Evolutionary conservation across 2,797 vertebrate species (phyloP), one percentile per base, ranked within the genome.

Genomic region (Ispidina picta): DNA sequence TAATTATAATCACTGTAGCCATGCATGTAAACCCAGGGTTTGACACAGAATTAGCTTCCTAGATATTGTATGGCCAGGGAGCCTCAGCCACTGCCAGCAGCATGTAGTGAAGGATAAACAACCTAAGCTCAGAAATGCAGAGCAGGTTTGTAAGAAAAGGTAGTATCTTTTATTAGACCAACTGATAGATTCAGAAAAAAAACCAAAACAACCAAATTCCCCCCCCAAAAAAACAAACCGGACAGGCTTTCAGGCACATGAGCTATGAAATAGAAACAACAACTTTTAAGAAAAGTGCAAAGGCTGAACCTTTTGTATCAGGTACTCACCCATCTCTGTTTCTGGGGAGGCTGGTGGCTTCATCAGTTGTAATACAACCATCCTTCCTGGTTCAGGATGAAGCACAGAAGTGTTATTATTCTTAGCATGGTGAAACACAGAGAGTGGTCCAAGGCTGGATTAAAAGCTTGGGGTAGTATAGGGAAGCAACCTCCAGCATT

Each of bases 301-400:
- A 88, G 68, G 75, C 60, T 88, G 86, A 91, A 80, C 72, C 58
- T 68, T 88, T 89, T 86, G 88, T 89, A 63, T 82, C 68, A n/a
- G 2, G 2, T 35, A 10, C 15, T 69, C 33, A 11, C 55, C 60
- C 4, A 0, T 46, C 60, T 63, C 74, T 0, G 0, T 29, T 86
- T 29, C 80, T 20, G 44, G 18, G 56, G 44, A 86, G 25, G 63
- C 48, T 76, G 74, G 81, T 0, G 11, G 66, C 74, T 92, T 72
- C 86, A 70, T 84, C 0, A 1, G 0, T 23, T 0, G 2, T 25
- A 25, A 74, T 2, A 28, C 37, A 41, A 72, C 18, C 10, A 0
- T 52, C 56, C 63, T 86, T 43, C 55, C 51, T 1, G 10, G 12
- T 10, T 12, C 44, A 25, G 62, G 25, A 39, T 15, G 51, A 33